Base-by-base conservation (phyloP, 2,888 invertebrate species). In the Mythimna albipuncta region DNA sequence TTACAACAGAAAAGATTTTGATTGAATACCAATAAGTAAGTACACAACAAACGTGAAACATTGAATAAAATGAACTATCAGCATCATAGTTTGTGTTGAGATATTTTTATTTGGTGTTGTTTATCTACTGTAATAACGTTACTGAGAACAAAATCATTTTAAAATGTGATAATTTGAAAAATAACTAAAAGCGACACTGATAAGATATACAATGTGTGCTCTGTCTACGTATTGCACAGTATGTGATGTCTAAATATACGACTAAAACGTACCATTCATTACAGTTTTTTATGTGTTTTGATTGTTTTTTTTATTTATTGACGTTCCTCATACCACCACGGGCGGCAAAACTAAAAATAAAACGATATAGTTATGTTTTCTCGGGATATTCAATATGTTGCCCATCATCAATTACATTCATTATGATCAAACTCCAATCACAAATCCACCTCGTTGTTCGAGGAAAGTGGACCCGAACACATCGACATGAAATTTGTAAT, bases 341-440 rank as follows among this genome's bases (percentile, higher is more conserved):
- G 95, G 95, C 93, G 95, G 95, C 94, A 95, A 91, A 88, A 95
- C 95, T 95, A 95, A 94, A 95, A 94, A 93, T 91, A 91, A 91
- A 93, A 92, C 82, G 77, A 85, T 84, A 88, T 79, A 83, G 80
- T 87, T 85, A 83, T 79, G 79, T 81, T 72, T 83, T 77, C 63
- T 73, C 55, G 59, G 68, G 59, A 65, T 68, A 67, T 72, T 69
- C 67, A 64, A 63, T 55, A 75, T 50, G 64, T 58, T 59, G 44
- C 69, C 65, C 47, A 54, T 69, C 38, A 62, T 65, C 32, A 54
- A 72, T 64, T 32, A 9, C 19, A 59, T 57, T 70, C 6, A 69
- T 19, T 44, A 58, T 57, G 1, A 55, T 41, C 54, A 58, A 66
- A 52, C 6, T 52, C 38, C 26, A 52, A 64, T 61, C 26, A 59